Evolutionary conservation across 92 coral and sea anemone species (phyloP), one percentile per base, ranked within the genome.

Genomic region (Phymanthus crucifer): DNA sequence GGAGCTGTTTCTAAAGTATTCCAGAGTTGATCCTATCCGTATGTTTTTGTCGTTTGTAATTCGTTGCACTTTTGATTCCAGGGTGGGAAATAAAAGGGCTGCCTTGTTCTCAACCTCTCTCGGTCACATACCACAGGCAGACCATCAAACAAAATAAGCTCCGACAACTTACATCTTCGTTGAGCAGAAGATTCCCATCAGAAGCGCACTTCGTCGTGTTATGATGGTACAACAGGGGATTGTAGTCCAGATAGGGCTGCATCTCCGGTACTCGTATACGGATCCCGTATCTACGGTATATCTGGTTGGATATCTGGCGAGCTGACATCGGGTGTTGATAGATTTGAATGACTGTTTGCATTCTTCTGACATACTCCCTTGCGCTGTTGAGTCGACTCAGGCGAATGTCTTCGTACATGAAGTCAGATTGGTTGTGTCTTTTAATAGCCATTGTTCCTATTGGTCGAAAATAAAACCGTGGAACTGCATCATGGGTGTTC

Each of bases 111-210:
- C 48, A 43, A 17, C 14, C 48, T 43, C 48, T 17, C 48, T 43
- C 48, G 13, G 48, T 43, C 18, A 43, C 13, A 10, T 5, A 43
- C 1, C 48, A 43, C 48, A 43, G 48, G 13, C 0, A 43, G 48
- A 14, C 48, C 13, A 2, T 0, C 48, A 6, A 43, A 43, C 4
- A 43, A 1, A 4, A 0, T 19, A 54, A 23, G 27, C 14, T 21
- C n/a, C 5, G 29, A 61, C 29, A n/a, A 84, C 97, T 84, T 83
- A 95, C 99, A 33, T 87, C 74, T 36, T 75, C 61, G 73, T 80
- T 91, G 18, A 96, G 87, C 26, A 91, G 69, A 72, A 96, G 64
- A 69, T 96, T 96, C 71, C 98, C 95, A 86, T 96, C 98, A 40
- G 88, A 88, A 7, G 89, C 81, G 45, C 99, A 93, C 71, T 72